These are phyloP conservation scores for Eulemur mongoz DNA, from an alignment of 2,797 vertebrate genomes.

Conservation along the genomic window DNA sequence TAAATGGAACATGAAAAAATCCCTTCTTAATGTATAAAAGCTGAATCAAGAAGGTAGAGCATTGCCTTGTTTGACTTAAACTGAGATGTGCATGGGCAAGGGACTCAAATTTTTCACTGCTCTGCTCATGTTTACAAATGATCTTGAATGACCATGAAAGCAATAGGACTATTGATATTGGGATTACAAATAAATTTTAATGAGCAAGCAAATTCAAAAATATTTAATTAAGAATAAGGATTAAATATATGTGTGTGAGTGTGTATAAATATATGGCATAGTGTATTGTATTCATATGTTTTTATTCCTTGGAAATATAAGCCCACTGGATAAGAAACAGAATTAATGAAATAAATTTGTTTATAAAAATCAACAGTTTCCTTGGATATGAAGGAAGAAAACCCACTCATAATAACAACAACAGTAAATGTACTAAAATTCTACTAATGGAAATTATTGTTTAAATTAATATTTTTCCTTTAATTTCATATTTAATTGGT, in stretches of 20 bases:
- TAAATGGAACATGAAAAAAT: not conserved
- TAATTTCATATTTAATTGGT: not conserved
- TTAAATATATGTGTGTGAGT: not conserved
- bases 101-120: not conserved
- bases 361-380: not conserved
- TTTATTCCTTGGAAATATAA: not conserved
- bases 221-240: not conserved
- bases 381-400: not conserved
- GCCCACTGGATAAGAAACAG: not conserved
- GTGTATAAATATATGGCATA: not conserved
- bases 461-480: not conserved
- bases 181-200: not conserved
- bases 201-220: not conserved
- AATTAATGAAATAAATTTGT: not conserved
- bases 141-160: not conserved
- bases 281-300: not conserved
- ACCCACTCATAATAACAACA: not conserved
- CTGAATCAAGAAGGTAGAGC: not conserved
- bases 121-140: not conserved
- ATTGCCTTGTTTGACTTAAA: not conserved
- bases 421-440: not conserved
- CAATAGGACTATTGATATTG: not conserved
- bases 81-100: not conserved
- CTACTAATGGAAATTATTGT: not conserved
- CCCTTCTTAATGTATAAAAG: rapidly evolving